Base-by-base conservation (phyloP, 2,797 vertebrate species). In the Heteromormyrus szaboi region DNA sequence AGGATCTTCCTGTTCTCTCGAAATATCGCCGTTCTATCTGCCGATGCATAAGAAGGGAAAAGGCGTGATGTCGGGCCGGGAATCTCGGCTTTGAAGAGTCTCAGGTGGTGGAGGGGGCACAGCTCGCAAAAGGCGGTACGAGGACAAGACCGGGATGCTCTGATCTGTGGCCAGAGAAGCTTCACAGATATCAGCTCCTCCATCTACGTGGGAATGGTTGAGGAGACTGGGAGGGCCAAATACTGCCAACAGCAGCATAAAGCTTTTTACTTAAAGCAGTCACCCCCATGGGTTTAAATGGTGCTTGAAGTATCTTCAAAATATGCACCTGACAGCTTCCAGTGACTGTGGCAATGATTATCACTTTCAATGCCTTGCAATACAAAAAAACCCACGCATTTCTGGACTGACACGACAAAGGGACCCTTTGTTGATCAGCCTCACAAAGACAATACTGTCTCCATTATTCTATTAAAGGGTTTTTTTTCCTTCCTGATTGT, bases 31-130 rank as follows among this genome's bases (percentile, higher is more conserved):
- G 65, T 90, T 91, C 90, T 88, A 90, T 91, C 88, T 90, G 79
- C 91, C 89, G 89, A 90, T 89, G 91, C 83, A 91, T 91, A 90
- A 92, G 88, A 89, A 89, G 90, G 89, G 88, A 91, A 91, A 65
- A 89, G 81, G 87, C 48, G 72, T 46, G 33, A 25, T 76, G 86
- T 48, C 22, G 25, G 65, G 85, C 22, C 46, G 41, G 89, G 37
- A 90, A 89, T 76, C 89, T 62, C 17, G 8, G 51, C 89, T 91
- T 91, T 92, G 90, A 92, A 91, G 87, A 89, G 88, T 65, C 62
- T 8, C 7, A 88, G 91, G 90, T 91, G 81, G 91, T 90, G 91
- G 91, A 11, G 59, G 59, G 7, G n/a, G 59, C 0, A 0, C 62
- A 65, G 29, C 68, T 76, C 33, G 14, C 33, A 76, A 17, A 17